Percentiles rank a stretch among this genome's conserved stretches.
Conservation (phyloP, 2,113 vertebrate genomes). For the Burhinus oedicnemus region DNA sequence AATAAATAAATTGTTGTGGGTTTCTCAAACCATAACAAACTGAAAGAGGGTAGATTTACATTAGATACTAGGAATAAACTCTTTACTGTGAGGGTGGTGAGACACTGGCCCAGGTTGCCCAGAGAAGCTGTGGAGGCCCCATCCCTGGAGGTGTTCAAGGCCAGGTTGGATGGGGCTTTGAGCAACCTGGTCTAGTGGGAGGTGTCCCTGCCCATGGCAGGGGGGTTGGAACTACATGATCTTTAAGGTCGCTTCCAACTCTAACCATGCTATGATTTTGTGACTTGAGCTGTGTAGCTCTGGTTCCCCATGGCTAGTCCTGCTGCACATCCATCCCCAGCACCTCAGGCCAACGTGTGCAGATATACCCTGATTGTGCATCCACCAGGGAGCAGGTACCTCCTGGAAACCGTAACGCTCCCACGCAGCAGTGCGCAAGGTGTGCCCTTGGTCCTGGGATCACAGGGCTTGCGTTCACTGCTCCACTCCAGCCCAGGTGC, state of each 20-base stretch:
- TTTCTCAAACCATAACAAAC: too few relatives aligned
- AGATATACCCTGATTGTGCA: fast-evolving
- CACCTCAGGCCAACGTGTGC: not conserved
- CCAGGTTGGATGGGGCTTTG: not conserved
- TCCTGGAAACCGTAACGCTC: not conserved
- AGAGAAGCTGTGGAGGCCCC: too few relatives aligned
- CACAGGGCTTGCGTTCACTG: fast-evolving
- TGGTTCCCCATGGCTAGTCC: fast-evolving
- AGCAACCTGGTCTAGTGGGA: not conserved
- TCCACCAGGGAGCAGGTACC: not conserved
- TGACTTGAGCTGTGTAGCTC: not conserved
- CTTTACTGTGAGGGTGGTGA: not conserved
- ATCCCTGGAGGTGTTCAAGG: not conserved
- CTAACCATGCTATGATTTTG: not conserved
- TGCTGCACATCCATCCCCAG: not conserved
- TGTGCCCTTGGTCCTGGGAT: not conserved
- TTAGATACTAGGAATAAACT: too few relatives aligned
- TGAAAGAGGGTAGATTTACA: too few relatives aligned
- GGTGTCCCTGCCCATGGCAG: not conserved
- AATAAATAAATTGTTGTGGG: too few relatives aligned
- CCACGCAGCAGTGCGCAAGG: fast-evolving
- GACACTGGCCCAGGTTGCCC: not conserved
- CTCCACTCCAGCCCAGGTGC: not conserved
- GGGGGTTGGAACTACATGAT: not conserved
- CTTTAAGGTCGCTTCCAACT: not conserved